Evolutionary conservation across 1,140 invertebrate genomes (phyloP).

Genomic region (Trypoxylus dichotomus): DNA sequence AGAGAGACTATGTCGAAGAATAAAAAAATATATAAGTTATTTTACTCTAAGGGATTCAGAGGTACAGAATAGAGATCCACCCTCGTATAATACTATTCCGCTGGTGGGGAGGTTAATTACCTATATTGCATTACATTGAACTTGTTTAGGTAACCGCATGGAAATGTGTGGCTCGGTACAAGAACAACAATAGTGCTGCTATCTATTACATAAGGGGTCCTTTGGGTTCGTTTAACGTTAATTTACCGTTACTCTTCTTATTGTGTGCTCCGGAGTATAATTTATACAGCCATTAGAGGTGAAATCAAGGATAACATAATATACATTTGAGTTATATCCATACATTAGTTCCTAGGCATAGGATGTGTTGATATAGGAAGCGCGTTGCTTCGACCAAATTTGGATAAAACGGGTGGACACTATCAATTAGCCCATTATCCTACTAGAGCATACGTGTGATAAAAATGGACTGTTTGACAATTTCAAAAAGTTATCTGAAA

Average conservation of each 20-base stretch:
- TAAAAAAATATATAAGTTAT: no score
- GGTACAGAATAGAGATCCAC: no score
- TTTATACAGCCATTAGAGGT: conserved; percentile 1
- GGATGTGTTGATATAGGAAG: no score
- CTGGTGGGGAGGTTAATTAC: conserved; percentile 11
- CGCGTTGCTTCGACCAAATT: no score
- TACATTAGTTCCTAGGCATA: background rate
- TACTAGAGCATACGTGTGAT: no score
- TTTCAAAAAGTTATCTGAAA: no score
- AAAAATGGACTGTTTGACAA: no score
- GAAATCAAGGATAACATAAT: conserved; percentile 2
- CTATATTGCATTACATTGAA: conserved; percentile 10
- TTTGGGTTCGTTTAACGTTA: conserved; percentile 12
- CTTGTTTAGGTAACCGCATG: conserved; percentile 17
- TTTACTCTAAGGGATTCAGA: no score
- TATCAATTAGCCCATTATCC: no score
- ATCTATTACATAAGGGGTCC: conserved; percentile 20
- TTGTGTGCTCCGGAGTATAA: background rate
- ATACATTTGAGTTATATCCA: background rate
- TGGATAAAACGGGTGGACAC: no score
- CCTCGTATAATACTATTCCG: background rate
- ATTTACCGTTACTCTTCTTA: conserved; percentile 7
- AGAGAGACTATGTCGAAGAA: no score
- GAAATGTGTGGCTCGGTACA: conserved; percentile 1
- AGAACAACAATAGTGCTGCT: conserved; percentile 4